Base-by-base conservation (phyloP, 2,888 invertebrate genomes). In the Euspilapteryx auroguttella region DNA sequence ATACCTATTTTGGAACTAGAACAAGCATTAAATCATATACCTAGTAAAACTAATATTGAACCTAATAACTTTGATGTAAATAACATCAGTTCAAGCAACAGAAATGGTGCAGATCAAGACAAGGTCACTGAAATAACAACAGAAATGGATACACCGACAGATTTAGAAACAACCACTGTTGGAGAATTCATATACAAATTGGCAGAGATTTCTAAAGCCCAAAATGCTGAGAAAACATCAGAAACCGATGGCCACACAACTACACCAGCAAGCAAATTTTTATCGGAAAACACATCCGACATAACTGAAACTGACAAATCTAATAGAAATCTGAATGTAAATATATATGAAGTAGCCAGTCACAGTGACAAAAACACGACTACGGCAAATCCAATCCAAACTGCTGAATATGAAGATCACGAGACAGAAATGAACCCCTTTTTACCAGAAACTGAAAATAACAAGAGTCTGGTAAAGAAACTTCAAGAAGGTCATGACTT, bases 371-470 rank as follows among this genome's bases (percentile, higher is more conserved):
- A 56, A 34, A 47, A 47, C 33, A 49, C 61, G 4, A 28, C 41
- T 26, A 34, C 43, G 22, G 34, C 45, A 25, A 64, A 59, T 38
- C 36, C 55, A 5, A 14, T 10, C 25, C 34, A 43, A 14, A 52
- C 45, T 38, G 30, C 50, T 3, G 65, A 68, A 37, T 61, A 63
- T 25, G 66, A 58, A 27, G 69, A 71, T 30, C 69, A 69, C 34
- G 63, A 61, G 43, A 77, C 80, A 24, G 79, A 80, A 40, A 83
- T 83, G 82, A 82, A 82, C 34, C 85, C 85, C 4, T 85, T 84
- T 44, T 55, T 85, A 39, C 83, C 85, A 5, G 85, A 84, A 44
- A 65, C 79, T 11, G 82, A 83, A 49, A 82, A 77, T 36, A 78
- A 82, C 42, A 81, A 79, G 39, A 76, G 71, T 9, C 62, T 81